Percentiles rank a stretch among this genome's conserved stretches.
Evolutionary conservation across 2,113 vertebrate genomes (phyloP).

Genomic region (Sialia sialis): DNA sequence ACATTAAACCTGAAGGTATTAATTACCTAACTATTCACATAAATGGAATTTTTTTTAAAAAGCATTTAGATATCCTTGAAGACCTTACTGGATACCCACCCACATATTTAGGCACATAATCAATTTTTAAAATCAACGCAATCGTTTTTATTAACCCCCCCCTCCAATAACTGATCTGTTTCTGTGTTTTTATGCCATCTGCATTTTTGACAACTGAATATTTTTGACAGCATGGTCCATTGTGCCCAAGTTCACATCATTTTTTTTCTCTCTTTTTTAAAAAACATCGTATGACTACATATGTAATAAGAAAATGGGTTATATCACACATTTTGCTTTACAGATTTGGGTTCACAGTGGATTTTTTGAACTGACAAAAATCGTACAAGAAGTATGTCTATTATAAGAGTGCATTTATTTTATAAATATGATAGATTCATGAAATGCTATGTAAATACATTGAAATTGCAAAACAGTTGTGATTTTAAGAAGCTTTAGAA

Average conservation of each 20-base stretch:
- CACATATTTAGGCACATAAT: not conserved
- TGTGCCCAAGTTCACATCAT: constrained; percentile 41
- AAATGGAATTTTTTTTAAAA: not conserved
- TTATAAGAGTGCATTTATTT: not conserved
- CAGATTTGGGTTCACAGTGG: not conserved
- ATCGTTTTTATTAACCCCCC: not conserved
- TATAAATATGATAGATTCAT: not conserved
- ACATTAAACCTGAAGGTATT: not conserved
- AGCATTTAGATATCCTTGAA: not conserved
- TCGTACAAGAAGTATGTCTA: not conserved
- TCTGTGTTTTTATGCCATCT: constrained; percentile 58
- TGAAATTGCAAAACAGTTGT: not conserved
- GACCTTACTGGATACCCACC: not conserved
- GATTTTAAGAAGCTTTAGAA: not conserved
- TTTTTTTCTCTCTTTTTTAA: not conserved
- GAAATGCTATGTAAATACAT: not conserved
- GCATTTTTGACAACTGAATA: constrained; percentile 63
- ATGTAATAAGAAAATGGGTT: constrained; percentile 1
- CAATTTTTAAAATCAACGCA: not conserved
- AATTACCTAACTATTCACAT: not conserved
- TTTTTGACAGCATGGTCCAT: constrained; percentile 53
- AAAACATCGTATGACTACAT: not conserved
- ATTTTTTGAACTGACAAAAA: not conserved
- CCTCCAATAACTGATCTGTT: not conserved
- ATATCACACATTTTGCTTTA: not conserved